These are phyloP conservation scores for Labeo calbasu DNA, from an alignment of 2,797 vertebrate genomes.

Conservation along the genomic window DNA sequence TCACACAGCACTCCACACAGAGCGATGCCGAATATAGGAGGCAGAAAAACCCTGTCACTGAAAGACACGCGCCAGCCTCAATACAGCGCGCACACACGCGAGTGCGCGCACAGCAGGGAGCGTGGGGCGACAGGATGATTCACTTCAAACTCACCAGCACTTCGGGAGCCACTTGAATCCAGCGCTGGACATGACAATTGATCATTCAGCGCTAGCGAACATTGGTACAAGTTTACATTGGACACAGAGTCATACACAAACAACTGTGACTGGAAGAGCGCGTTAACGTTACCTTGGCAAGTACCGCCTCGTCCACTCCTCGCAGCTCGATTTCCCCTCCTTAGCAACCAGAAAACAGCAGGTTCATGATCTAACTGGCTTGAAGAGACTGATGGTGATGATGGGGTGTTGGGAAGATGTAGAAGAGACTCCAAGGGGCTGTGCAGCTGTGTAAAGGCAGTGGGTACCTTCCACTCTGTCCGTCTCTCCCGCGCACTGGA, in stretches of 20 bases:
- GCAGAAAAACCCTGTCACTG: not conserved
- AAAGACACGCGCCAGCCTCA: slow-evolving; percentile 14
- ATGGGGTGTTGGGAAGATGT: not conserved
- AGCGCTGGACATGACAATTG: not conserved
- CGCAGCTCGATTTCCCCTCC: slow-evolving; percentile 58
- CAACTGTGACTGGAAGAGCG: slow-evolving; percentile 50
- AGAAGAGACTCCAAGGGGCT: not conserved
- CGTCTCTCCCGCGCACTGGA: slow-evolving; percentile 18
- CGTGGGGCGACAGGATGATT: slow-evolving; percentile 12
- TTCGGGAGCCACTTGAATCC: slow-evolving; percentile 7
- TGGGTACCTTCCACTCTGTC: slow-evolving; percentile 22
- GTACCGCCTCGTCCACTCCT: slow-evolving; percentile 65
- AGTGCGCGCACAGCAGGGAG: slow-evolving; percentile 25
- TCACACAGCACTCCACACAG: slow-evolving; percentile 39
- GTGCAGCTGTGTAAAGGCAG: slow-evolving; percentile 21
- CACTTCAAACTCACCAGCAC: slow-evolving; percentile 36
- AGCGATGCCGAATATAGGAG: slow-evolving; percentile 39
- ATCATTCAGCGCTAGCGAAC: not conserved
- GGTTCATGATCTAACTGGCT: slow-evolving; percentile 67
- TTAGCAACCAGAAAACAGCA: slow-evolving; percentile 68
- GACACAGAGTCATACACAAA: not conserved
- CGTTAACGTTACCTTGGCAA: slow-evolving; percentile 84
- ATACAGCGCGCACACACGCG: not conserved
- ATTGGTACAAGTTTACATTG: slow-evolving; percentile 21
- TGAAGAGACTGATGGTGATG: slow-evolving; percentile 11